These are phyloP conservation scores for Dioctria rufipes DNA, from an alignment of 2,888 invertebrate genomes.

Conservation along the genomic window DNA sequence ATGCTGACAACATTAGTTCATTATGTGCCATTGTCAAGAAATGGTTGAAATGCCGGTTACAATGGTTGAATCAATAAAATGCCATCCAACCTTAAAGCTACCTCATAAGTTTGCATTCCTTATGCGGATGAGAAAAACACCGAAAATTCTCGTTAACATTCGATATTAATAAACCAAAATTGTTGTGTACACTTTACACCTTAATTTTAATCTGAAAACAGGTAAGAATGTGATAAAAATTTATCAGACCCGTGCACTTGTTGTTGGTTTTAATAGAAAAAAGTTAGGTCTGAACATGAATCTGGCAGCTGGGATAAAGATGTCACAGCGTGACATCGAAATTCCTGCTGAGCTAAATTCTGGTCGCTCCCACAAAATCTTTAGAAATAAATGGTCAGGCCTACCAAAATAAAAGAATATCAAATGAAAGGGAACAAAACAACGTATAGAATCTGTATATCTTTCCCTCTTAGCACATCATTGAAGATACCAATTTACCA, in stretches of 20 bases:
- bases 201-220: constrained; percentile 58
- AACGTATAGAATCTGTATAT: not conserved
- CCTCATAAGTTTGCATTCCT: not conserved
- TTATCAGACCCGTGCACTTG: not conserved
- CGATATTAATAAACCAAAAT: constrained; percentile 59
- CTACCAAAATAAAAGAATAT: constrained; percentile 4
- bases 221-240: constrained; percentile 37
- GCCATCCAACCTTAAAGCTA: no score
- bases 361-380: constrained; percentile 55
- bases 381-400: not conserved
- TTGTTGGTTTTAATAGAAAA: constrained; percentile 33
- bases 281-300: not conserved
- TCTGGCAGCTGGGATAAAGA: constrained; percentile 56
- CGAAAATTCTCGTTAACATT: constrained; percentile 56
- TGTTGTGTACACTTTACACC: constrained; percentile 60
- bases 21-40: no score
- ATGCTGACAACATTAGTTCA: no score
- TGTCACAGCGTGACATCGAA: constrained; percentile 57
- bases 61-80: no score
- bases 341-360: constrained; percentile 56
- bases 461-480: constrained; percentile 49
- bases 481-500: constrained; percentile 37
- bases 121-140: not conserved
- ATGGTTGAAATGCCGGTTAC: no score
- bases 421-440: not conserved